Conservation (phyloP, 2,113 vertebrate species). For the Rhea americana region DNA sequence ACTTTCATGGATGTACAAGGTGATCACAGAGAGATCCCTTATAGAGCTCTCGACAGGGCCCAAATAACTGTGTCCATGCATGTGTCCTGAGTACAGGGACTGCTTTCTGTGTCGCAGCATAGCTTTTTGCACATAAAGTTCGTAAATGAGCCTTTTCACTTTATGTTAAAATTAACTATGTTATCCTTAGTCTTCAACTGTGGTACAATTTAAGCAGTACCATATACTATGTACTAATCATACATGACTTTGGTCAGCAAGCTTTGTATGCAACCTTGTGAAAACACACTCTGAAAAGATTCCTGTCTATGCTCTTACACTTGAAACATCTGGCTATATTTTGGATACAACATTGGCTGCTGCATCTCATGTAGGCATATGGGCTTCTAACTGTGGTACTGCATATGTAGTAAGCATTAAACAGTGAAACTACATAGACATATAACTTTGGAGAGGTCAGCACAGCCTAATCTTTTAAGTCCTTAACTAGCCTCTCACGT, state of each 20-base stretch:
- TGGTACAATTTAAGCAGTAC: background rate
- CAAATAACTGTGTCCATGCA: background rate
- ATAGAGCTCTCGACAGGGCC: background rate
- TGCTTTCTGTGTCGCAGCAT: background rate
- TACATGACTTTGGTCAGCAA: background rate
- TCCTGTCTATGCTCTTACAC: background rate
- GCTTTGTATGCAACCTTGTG: background rate
- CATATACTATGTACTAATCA: background rate
- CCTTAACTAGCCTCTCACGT: background rate
- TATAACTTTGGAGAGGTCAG: background rate
- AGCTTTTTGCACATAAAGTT: background rate
- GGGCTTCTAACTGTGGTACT: background rate
- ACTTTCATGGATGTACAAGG: background rate
- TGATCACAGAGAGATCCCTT: background rate
- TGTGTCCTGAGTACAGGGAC: background rate
- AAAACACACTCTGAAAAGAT: background rate
- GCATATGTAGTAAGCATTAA: background rate
- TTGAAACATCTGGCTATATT: background rate
- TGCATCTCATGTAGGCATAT: accelerated
- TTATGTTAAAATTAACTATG: background rate
- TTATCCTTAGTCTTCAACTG: background rate
- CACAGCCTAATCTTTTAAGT: background rate
- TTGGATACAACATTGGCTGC: background rate
- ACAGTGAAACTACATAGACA: background rate
- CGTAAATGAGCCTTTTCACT: background rate